Percentiles rank a stretch among this genome's conserved stretches.
phyloP scores from a whole-genome alignment of 2,113 vertebrate species.

The Accipiter virgatus region DNA sequence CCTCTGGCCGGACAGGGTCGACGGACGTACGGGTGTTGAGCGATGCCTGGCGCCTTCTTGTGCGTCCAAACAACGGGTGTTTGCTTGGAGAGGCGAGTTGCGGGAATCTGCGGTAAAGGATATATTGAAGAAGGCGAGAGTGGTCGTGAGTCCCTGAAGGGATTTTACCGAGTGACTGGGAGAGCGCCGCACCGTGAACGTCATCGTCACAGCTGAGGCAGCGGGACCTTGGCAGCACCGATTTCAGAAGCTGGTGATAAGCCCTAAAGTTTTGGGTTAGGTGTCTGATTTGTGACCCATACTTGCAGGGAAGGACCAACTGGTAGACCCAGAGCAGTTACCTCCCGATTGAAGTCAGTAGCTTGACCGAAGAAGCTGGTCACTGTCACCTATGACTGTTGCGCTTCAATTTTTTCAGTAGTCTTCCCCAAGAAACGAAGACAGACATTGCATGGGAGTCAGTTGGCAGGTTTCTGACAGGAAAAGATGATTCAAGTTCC shows the following conservation, averaged over 20 bases:
- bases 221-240: not conserved
- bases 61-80: not conserved
- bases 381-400: not conserved
- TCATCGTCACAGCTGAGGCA: not conserved
- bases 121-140: not conserved
- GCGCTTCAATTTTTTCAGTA: not conserved
- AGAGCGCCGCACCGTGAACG: fast-evolving
- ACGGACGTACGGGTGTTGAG: fast-evolving
- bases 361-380: not conserved
- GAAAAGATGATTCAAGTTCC: not conserved
- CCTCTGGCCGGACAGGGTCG: not conserved
- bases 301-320: not conserved
- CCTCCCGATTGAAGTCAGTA: not conserved
- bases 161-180: not conserved
- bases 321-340: not conserved
- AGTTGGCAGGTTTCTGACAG: not conserved
- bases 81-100: not conserved
- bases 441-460: not conserved
- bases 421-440: not conserved
- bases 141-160: not conserved
- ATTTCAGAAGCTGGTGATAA: not conserved
- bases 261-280: not conserved
- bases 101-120: not conserved
- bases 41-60: not conserved
- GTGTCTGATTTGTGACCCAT: not conserved